Evolutionary conservation across 2,888 invertebrate genomes (phyloP).

Genomic region (Nymphalis urticae): DNA sequence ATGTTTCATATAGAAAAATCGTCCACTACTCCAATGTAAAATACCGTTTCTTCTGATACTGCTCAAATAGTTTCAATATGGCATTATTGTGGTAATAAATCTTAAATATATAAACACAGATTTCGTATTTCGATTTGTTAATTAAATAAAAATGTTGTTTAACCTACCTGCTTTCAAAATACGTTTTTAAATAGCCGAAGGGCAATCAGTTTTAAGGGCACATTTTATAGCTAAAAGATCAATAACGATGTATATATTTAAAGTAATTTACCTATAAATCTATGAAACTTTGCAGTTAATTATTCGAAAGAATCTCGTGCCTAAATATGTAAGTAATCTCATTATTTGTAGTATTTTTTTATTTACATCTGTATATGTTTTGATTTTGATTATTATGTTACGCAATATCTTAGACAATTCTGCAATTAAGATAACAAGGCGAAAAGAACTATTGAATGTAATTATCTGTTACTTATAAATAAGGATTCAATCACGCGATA

Average conservation of each 20-base stretch:
- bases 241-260: neutral
- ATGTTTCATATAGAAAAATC: too few relatives aligned
- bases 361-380: neutral
- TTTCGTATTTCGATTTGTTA: too few relatives aligned
- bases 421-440: conserved; percentile 22
- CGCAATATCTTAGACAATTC: conserved; percentile 29
- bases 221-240: neutral
- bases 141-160: neutral
- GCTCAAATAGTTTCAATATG: too few relatives aligned
- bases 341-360: too few relatives aligned
- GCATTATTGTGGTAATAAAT: too few relatives aligned
- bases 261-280: too few relatives aligned
- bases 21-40: too few relatives aligned
- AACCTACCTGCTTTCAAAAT: neutral
- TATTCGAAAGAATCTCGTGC: too few relatives aligned
- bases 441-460: conserved; percentile 21
- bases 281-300: too few relatives aligned
- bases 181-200: neutral
- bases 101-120: too few relatives aligned
- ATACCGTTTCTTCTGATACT: too few relatives aligned
- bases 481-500: neutral
- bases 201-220: neutral
- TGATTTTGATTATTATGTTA: conserved; percentile 12
- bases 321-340: too few relatives aligned
- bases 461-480: conserved; percentile 15